Percentiles rank a stretch among this genome's conserved stretches.
These are phyloP conservation scores for Lissocephala sabroskyi DNA, from an alignment of 2,888 invertebrate genomes.

Conservation along the genomic window DNA sequence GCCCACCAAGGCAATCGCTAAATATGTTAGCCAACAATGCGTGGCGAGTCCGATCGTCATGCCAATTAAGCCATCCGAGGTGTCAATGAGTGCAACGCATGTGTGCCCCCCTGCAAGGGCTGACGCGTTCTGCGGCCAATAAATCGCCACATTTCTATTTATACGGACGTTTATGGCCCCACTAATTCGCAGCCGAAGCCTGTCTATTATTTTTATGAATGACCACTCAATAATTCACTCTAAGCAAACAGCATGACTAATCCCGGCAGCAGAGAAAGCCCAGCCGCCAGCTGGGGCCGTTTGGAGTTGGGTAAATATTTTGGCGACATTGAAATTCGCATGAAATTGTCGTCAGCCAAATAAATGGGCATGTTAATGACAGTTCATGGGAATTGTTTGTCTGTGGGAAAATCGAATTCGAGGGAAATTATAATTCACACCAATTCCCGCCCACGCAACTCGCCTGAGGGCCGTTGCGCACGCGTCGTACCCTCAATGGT, in stretches of 20 bases:
- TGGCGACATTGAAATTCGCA: slow-evolving; percentile 33
- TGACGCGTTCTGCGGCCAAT: slow-evolving; percentile 18
- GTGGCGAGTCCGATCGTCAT: too few species aligned
- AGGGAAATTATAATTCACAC: too few species aligned
- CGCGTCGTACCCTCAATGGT: background rate
- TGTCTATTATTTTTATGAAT: slow-evolving; percentile 25
- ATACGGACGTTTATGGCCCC: slow-evolving; percentile 31
- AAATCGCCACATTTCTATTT: slow-evolving; percentile 27
- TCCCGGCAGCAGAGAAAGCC: background rate
- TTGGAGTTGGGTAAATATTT: slow-evolving; percentile 35
- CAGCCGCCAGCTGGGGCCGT: background rate
- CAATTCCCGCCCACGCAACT: too few species aligned
- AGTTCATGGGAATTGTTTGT: slow-evolving; percentile 52
- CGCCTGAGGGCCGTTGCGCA: background rate
- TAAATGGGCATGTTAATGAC: too few species aligned
- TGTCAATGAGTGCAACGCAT: background rate
- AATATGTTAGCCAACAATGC: too few species aligned
- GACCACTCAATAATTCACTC: slow-evolving; percentile 9
- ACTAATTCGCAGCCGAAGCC: slow-evolving; percentile 26
- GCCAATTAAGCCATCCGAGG: background rate
- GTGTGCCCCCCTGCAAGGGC: background rate
- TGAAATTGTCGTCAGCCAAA: slow-evolving; percentile 43
- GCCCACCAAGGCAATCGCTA: slow-evolving; percentile 28
- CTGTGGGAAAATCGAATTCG: background rate
- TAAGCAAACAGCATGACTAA: slow-evolving; percentile 38